These are phyloP conservation scores for Standfussiana lucernea DNA, from an alignment of 2,888 invertebrate genomes.

Conservation along the genomic window DNA sequence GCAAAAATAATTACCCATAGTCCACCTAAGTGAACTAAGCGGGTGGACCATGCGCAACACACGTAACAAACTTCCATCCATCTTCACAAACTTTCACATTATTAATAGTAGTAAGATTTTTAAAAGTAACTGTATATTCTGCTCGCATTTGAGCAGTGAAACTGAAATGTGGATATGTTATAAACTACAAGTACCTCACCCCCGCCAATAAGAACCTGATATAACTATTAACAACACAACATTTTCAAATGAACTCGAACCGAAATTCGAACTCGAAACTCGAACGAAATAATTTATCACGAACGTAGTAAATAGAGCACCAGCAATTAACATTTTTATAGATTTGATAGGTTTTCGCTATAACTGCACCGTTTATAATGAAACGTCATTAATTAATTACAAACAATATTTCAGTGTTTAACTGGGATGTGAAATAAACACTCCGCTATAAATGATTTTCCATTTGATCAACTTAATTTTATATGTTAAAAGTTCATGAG, in stretches of 20 bases:
- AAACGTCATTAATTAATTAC: conserved; percentile 11
- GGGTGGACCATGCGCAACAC: too few species aligned
- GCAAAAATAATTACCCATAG: too few species aligned
- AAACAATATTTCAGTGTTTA: conserved; percentile 6
- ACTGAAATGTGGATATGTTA: neutral
- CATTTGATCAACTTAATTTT: neutral
- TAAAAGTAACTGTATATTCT: neutral
- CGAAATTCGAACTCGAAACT: neutral
- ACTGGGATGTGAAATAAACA: conserved; percentile 1
- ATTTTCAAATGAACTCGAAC: neutral
- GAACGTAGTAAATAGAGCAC: neutral
- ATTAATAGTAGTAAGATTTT: neutral
- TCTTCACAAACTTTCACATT: neutral
- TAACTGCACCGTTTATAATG: neutral
- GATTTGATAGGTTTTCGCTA: neutral
- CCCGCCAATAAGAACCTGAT: neutral
- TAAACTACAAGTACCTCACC: too few species aligned
- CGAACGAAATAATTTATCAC: neutral
- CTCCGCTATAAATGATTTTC: neutral
- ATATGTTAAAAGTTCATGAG: conserved; percentile 1
- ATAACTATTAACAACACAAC: neutral
- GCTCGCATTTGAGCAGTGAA: neutral
- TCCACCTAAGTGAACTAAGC: too few species aligned
- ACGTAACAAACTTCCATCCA: neutral
- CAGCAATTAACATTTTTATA: neutral